Base-by-base conservation (phyloP, 2,888 invertebrate species). In the Eristalis intricaria region DNA sequence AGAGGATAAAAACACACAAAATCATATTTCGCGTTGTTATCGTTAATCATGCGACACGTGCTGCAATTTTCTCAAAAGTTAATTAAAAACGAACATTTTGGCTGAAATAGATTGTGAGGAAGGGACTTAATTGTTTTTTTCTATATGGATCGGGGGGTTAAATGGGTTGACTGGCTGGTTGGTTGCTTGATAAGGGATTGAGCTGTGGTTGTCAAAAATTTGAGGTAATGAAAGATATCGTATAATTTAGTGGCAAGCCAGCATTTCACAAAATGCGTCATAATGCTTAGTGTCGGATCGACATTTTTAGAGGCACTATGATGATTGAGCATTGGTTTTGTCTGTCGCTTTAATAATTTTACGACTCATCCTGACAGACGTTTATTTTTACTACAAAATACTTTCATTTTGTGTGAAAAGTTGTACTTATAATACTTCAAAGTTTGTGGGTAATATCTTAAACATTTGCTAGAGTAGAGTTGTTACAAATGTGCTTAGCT, bases 21-120 rank as follows among this genome's bases (percentile, higher is more conserved):
- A 32, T 26, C 22, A 32, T 66, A 7, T 68, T 29, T 29, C 26
- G 8, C 43, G 61, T 56, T 73, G 73, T 63, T 80, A 74, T 74
- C 80, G 74, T 80, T 74, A 80, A 74, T 80, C 74, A 74, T 80
- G 35, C 68, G 66, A 74, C 80, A 74, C 80, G 80, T 80, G 80
- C 61, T 63, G 68, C 56, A 56, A 74, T 74, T 74, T 80, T 29
- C 61, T 35, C 66, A 61, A 74, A 66, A 73, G 79, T 79, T 79
- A 79, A 73, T 79, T 79, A 79, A 79, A 79, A 73, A 60, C 13
- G 40, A 79, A 66, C 66, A 32, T 79, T 77, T 60, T 35, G 63
- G 35, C 38, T n/a, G 32, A 66, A 61, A 66, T 66, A 61, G 66
- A 66, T 61, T 66, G 73, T 26, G 29, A 19, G 22, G 40, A 43